Percentiles rank a stretch among this genome's conserved stretches.
Conservation (phyloP, 2,888 invertebrate genomes). For the Synanthedon myopaeformis region DNA sequence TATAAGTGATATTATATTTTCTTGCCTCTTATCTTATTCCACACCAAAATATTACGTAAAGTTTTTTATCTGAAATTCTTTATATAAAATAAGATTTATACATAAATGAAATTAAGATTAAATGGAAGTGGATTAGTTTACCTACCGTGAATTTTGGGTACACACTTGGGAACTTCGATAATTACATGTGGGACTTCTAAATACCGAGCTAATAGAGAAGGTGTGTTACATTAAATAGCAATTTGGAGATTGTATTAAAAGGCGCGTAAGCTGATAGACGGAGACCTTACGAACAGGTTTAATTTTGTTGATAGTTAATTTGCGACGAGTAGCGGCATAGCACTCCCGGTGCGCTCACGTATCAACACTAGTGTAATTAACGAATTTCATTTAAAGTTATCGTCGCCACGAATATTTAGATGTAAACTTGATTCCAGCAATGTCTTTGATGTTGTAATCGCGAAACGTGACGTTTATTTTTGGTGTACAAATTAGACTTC, state of each 20-base stretch:
- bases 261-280: conserved; percentile 30
- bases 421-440: background rate
- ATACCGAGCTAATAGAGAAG: too few species aligned
- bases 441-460: conserved; percentile 6
- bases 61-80: too few species aligned
- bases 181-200: conserved; percentile 18
- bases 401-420: conserved; percentile 29
- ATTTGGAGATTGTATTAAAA: conserved; percentile 27
- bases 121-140: too few species aligned
- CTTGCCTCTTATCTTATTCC: too few species aligned
- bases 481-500: background rate
- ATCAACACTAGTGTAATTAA: conserved; percentile 65
- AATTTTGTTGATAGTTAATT: conserved; percentile 59
- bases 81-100: too few species aligned
- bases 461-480: background rate
- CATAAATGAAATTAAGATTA: too few species aligned
- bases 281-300: conserved; percentile 37
- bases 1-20: too few species aligned
- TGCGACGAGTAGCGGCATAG: conserved; percentile 14
- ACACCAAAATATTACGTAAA: too few species aligned
- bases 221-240: conserved; percentile 12
- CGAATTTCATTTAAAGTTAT: conserved; percentile 59
- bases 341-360: conserved; percentile 47
- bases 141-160: conserved; percentile 15
- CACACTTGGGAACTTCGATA: conserved; percentile 11